Evolutionary conservation across 1,140 invertebrate genomes (phyloP), one percentile per base, ranked within the genome.

Genomic region (Thaumatotibia leucotreta): DNA sequence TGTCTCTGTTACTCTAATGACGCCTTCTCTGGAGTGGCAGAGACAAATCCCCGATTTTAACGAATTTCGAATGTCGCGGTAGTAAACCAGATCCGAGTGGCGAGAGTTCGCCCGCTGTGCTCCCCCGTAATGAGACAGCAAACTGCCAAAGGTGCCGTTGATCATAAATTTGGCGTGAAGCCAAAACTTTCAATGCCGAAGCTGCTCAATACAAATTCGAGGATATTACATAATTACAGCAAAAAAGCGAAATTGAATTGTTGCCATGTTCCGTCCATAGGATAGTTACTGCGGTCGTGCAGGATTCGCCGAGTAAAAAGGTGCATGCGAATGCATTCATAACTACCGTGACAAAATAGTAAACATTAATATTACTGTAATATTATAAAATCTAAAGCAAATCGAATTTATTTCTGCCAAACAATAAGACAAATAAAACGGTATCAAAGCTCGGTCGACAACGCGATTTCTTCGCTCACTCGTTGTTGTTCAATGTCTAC

Each of bases 231-330:
- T 75, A 72, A 77, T 79, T 75, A 67, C 76, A 88, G 87, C 87
- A 82, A 87, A 82, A 83, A 90, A 88, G 85, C 88, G 86, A 90
- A 90, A 90, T 89, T 88, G 86, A 88, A 90, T 90, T 90, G 88
- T 90, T 87, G 77, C 80, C 77, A 76, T 82, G 69, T 79, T 83
- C 84, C 82, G 77, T 84, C 82, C 72, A 72, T 74, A 77, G 77
- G 81, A 84, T 76, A 82, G 78, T 83, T 77, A 66, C 80, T 75
- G 76, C 74, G 72, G 61, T 82, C 84, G 86, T 90, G 87, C 87
- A 87, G 33, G 24, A 39, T 22, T 77, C 69, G 72, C 74, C 74
- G 82, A 87, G 65, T 76, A 79, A 75, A 80, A 81, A 79, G 23
- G 84, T 86, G 85, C 87, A 88, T 89, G 87, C 85, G 83, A 83